These are phyloP conservation scores for Aplochiton taeniatus DNA, from an alignment of 2,797 vertebrate species.

Conservation along the genomic window DNA sequence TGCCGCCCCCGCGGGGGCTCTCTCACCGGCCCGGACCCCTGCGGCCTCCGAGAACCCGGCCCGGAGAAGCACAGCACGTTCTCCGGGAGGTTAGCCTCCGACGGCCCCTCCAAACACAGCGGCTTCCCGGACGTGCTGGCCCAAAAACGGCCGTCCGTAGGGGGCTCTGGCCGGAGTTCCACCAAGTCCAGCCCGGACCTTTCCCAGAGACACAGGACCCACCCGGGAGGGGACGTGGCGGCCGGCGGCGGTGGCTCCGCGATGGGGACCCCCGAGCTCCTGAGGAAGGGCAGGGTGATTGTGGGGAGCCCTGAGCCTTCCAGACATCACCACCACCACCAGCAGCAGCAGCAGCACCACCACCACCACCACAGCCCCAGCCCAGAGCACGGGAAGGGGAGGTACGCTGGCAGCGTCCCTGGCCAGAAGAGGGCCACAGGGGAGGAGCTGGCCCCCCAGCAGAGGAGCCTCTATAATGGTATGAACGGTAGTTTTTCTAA, in stretches of 20 bases:
- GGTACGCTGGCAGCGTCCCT: slow-evolving; percentile 76
- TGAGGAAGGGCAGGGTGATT: slow-evolving; percentile 84
- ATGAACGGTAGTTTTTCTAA: slow-evolving; percentile 71
- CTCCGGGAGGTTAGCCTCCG: slow-evolving; percentile 74
- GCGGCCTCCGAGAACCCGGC: slow-evolving; percentile 78
- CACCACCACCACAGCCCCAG: slow-evolving; percentile 75
- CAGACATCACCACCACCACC: slow-evolving; percentile 74
- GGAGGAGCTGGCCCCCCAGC: slow-evolving; percentile 85
- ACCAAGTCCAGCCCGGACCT: slow-evolving; percentile 81
- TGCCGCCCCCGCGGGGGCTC: slow-evolving; percentile 72
- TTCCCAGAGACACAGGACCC: slow-evolving; percentile 83
- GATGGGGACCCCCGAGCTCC: slow-evolving; percentile 83
- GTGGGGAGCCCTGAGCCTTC: slow-evolving; percentile 88
- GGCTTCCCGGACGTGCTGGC: slow-evolving; percentile 72
- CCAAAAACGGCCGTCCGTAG: slow-evolving; percentile 77
- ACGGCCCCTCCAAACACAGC: slow-evolving; percentile 77
- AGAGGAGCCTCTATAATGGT: slow-evolving; percentile 93
- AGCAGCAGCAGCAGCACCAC: slow-evolving; percentile 77
- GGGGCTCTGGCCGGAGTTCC: slow-evolving; percentile 51
- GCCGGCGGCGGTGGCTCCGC: slow-evolving; percentile 71
- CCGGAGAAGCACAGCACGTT: slow-evolving; percentile 83
- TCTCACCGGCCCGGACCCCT: slow-evolving; percentile 80
- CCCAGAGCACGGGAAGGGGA: slow-evolving; percentile 83
- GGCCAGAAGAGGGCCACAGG: slow-evolving; percentile 81
- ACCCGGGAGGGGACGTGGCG: slow-evolving; percentile 26